Conservation (phyloP, 1,140 invertebrate species). For the Oedothorax gibbosus region DNA sequence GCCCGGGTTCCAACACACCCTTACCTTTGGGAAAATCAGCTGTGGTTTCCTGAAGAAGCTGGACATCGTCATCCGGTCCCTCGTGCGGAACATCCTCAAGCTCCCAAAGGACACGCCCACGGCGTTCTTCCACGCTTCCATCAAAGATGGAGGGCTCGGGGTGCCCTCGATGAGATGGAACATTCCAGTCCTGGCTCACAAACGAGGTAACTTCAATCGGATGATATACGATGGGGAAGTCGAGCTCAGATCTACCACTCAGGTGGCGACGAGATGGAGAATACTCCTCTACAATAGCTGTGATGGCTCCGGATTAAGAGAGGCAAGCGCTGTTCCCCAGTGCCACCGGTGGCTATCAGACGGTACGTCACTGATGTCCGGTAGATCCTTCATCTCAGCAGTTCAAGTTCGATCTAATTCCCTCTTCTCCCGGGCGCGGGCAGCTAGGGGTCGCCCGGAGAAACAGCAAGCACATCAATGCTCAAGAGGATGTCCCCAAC, state of each 20-base stretch:
- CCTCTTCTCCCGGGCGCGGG: neutral
- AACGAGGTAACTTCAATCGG: neutral
- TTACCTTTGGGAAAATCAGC: neutral
- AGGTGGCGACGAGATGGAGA: neutral
- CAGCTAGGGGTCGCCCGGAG: neutral
- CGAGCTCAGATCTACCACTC: neutral
- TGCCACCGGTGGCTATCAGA: neutral
- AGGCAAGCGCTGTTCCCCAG: neutral
- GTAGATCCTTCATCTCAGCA: neutral
- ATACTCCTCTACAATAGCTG: neutral
- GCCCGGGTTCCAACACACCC: neutral
- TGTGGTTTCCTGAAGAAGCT: neutral
- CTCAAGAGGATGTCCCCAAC: neutral
- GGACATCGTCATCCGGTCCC: neutral
- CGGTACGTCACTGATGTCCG: neutral
- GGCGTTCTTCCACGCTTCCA: neutral
- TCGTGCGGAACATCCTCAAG: neutral
- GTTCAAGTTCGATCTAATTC: neutral
- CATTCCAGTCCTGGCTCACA: neutral
- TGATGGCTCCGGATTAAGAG: neutral
- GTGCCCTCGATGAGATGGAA: neutral
- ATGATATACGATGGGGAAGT: too few relatives aligned
- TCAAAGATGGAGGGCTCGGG: constrained; percentile 6
- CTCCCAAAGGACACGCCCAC: neutral
- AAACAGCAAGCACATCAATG: neutral